phyloP scores from a whole-genome alignment of 2,797 vertebrate species.

The Etheostoma perlongum region DNA sequence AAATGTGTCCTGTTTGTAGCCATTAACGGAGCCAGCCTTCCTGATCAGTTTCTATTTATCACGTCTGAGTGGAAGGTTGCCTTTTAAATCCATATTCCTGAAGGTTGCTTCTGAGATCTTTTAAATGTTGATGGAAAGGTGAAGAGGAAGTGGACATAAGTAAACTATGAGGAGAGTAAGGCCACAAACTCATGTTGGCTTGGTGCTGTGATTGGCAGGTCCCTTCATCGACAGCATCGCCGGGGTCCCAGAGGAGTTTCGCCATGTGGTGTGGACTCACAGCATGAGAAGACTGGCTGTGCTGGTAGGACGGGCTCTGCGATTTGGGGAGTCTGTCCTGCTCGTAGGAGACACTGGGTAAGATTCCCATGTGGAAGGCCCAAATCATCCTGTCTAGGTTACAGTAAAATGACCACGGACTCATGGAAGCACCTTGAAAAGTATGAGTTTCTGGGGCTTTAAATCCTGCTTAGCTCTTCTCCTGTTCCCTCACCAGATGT shows the following conservation, averaged over 20 bases:
- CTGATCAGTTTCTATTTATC: not conserved
- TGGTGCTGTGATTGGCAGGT: conserved; percentile 65
- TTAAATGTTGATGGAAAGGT: not conserved
- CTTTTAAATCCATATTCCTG: not conserved
- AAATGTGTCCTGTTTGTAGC: too few species aligned
- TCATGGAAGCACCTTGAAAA: too few species aligned
- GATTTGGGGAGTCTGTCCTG: conserved; percentile 93
- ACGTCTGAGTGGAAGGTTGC: not conserved
- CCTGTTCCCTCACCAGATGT: conserved; percentile 84
- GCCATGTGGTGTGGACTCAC: conserved; percentile 93
- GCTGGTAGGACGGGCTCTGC: conserved; percentile 92
- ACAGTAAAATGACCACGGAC: not conserved
- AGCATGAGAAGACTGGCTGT: conserved; percentile 91
- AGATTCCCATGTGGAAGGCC: not conserved
- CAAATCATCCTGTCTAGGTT: not conserved
- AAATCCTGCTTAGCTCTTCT: not conserved
- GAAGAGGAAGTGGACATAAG: not conserved
- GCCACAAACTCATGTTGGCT: not conserved
- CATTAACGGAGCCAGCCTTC: too few species aligned
- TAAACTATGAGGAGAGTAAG: too few species aligned
- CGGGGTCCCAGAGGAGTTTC: conserved; percentile 89
- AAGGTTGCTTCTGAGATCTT: not conserved
- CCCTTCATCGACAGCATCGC: conserved; percentile 81
- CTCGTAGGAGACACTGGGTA: conserved; percentile 98
- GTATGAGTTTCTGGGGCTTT: not conserved